These are phyloP conservation scores for Gonocerus acuteangulatus DNA, from an alignment of 2,888 invertebrate genomes.

Conservation along the genomic window DNA sequence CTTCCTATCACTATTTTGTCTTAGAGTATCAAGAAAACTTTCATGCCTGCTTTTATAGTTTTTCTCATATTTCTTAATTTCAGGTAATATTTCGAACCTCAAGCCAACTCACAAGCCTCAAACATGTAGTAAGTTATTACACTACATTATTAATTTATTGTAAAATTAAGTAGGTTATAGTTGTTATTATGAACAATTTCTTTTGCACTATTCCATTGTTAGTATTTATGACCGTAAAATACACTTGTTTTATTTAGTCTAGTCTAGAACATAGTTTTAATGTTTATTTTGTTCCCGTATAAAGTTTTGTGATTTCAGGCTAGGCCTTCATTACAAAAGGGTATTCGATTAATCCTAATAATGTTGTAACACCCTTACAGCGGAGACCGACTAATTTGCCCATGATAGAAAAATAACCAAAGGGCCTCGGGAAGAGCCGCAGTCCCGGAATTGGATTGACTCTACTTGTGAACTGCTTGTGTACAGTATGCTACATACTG, in stretches of 20 bases:
- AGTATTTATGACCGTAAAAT: not conserved
- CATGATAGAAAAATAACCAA: constrained; percentile 26
- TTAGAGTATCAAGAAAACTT: too few species aligned
- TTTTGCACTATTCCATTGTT: not conserved
- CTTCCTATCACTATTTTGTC: too few species aligned
- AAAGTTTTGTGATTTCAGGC: constrained; percentile 25
- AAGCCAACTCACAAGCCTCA: constrained; percentile 41
- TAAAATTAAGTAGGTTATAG: not conserved
- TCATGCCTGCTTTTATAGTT: not conserved
- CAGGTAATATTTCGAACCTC: constrained; percentile 9
- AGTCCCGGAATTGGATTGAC: constrained; percentile 22
- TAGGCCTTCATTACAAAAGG: constrained; percentile 17
- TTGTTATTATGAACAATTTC: not conserved
- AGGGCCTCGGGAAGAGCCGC: constrained; percentile 19
- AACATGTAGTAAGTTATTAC: constrained; percentile 55
- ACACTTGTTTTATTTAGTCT: not conserved
- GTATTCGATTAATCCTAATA: constrained; percentile 17
- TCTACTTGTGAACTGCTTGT: constrained; percentile 20
- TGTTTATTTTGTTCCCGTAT: constrained; percentile 22
- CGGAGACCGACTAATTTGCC: constrained; percentile 21
- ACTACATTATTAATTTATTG: not conserved
- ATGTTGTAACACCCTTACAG: constrained; percentile 24
- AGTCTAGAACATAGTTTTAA: constrained; percentile 10
- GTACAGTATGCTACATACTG: constrained; percentile 34
- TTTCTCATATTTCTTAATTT: not conserved